A percentile compares a stretch with the other conserved stretches of the same genome.
Evolutionary conservation across 1,140 invertebrate species (phyloP).

Genomic region (Drosophila funebris): DNA sequence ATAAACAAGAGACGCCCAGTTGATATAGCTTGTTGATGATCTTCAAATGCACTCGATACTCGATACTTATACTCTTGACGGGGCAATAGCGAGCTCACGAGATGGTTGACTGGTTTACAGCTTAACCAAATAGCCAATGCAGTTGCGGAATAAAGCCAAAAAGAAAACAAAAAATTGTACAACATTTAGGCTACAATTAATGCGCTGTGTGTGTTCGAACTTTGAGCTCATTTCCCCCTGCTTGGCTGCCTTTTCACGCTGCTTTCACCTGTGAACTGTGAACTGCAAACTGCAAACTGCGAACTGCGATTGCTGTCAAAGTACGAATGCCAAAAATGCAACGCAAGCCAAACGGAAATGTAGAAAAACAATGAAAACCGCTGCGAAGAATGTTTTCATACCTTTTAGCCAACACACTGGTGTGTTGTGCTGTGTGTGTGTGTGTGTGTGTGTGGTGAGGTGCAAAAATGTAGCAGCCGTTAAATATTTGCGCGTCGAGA

Average conservation of each 20-base stretch:
- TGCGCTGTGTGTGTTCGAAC: constrained; percentile 21
- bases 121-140: neutral
- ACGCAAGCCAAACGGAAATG: constrained; percentile 66
- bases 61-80: neutral
- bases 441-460: constrained; percentile 50
- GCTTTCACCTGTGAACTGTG: constrained; percentile 4
- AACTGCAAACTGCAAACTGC: neutral
- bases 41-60: constrained; percentile 7
- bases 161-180: neutral
- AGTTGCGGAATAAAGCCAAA: constrained; percentile 8
- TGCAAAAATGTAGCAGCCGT: constrained; percentile 79
- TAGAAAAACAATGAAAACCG: constrained; percentile 76
- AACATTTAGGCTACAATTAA: constrained; percentile 26
- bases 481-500: constrained; percentile 73
- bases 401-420: constrained; percentile 39
- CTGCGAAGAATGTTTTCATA: constrained; percentile 80
- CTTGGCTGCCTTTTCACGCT: neutral
- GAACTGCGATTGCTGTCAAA: constrained; percentile 56
- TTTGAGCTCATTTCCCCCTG: too few species aligned
- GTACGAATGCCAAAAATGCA: constrained; percentile 81
- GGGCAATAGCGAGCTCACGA: too few species aligned
- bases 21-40: neutral
- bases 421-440: neutral
- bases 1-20: constrained; percentile 6
- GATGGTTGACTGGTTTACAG: neutral